A percentile compares a stretch with the other conserved stretches of the same genome.
Conservation (phyloP, 2,888 invertebrate genomes). For the Rhingia rostrata region DNA sequence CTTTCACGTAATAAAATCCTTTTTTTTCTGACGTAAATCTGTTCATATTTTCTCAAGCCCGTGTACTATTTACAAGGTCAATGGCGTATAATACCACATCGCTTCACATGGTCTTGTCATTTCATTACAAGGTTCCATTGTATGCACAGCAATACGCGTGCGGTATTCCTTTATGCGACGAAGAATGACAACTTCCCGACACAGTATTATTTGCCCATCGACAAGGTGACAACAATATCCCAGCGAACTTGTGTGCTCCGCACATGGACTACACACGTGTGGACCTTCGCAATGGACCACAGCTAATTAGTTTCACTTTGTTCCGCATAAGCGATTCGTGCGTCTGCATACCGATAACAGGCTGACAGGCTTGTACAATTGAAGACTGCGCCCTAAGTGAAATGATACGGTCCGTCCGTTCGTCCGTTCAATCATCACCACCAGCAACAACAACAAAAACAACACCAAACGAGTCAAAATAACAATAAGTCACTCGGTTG, state of each 20-base stretch:
- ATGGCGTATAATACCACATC: slow-evolving; percentile 19
- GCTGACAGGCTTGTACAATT: slow-evolving; percentile 36
- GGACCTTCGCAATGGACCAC: slow-evolving; percentile 35
- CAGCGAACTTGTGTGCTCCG: slow-evolving; percentile 34
- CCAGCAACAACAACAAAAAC: neutral
- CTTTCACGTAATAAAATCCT: no score
- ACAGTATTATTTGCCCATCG: slow-evolving; percentile 6
- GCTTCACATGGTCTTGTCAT: slow-evolving; percentile 1
- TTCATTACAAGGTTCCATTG: slow-evolving; percentile 27
- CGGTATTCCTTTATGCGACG: slow-evolving; percentile 34
- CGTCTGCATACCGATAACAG: slow-evolving; percentile 56
- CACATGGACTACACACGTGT: neutral
- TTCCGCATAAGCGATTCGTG: slow-evolving; percentile 67
- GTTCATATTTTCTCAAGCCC: no score
- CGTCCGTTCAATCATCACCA: no score
- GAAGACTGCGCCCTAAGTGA: slow-evolving; percentile 27
- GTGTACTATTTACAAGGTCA: slow-evolving; percentile 47
- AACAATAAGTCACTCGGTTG: slow-evolving; percentile 49
- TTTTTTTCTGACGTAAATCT: no score
- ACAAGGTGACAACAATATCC: slow-evolving; percentile 38
- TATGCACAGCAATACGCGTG: slow-evolving; percentile 38
- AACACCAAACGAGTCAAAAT: slow-evolving; percentile 31
- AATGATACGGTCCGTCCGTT: slow-evolving; percentile 20
- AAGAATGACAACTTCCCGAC: slow-evolving; percentile 6
- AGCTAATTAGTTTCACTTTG: slow-evolving; percentile 66